These are phyloP conservation scores for Pelagia noctiluca DNA, from an alignment of 30 jellyfish, hydroid and myxozoan genomes.

Conservation along the genomic window DNA sequence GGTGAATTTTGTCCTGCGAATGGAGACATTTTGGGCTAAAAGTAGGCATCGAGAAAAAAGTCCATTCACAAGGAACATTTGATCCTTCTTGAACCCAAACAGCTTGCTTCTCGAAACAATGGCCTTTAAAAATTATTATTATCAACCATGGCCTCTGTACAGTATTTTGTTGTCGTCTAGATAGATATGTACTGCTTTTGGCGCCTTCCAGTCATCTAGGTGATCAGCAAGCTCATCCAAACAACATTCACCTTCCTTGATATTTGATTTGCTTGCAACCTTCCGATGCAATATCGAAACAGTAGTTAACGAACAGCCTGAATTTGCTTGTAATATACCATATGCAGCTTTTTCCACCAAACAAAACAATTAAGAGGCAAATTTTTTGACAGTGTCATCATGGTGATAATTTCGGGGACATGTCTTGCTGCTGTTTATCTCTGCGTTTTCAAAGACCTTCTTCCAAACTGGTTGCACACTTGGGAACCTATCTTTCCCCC, in stretches of 20 bases:
- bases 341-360: conserved; percentile 45
- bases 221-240: conserved; percentile 35
- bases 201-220: conserved; percentile 45
- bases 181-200: no score
- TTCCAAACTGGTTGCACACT: conserved; percentile 21
- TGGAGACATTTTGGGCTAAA: conserved; percentile 2
- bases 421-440: conserved; percentile 25
- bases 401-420: conserved; percentile 37
- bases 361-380: conserved; percentile 50
- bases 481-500: conserved; percentile 17
- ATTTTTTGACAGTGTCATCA: conserved; percentile 25
- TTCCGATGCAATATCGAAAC: conserved; percentile 30
- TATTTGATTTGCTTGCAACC: conserved; percentile 8
- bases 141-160: no score
- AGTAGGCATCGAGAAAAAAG: conserved; percentile 17
- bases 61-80: conserved; percentile 34
- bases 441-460: conserved; percentile 40
- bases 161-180: no score
- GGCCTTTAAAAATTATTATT: no score
- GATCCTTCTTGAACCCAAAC: no score
- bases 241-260: conserved; percentile 50
- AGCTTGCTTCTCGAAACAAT: no score
- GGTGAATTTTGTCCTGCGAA: not conserved
- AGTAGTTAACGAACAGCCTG: conserved; percentile 42
- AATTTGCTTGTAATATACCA: conserved; percentile 55